A percentile compares a stretch with the other conserved stretches of the same genome.
Conservation (phyloP, 1,140 invertebrate species). For the Microplitis demolitor region DNA sequence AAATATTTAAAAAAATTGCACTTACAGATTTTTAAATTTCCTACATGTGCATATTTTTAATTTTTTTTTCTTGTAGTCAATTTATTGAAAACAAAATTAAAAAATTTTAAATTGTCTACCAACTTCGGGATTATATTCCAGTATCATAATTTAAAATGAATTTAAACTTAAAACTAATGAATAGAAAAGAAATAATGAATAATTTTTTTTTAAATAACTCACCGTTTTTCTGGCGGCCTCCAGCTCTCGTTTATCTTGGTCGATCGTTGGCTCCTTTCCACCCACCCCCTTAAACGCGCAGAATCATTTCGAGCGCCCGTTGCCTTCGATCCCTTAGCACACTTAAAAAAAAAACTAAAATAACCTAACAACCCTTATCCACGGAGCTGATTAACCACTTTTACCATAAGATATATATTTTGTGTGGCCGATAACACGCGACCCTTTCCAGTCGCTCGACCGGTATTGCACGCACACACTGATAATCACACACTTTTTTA, state of each 20-base stretch:
- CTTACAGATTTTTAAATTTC: too few relatives aligned
- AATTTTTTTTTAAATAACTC: slow-evolving; percentile 1
- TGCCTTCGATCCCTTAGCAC: slow-evolving; percentile 33
- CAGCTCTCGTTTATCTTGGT: slow-evolving; percentile 11
- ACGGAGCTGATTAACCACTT: slow-evolving; percentile 31
- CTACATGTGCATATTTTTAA: too few relatives aligned
- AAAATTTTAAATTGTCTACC: too few relatives aligned
- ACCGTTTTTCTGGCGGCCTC: slow-evolving; percentile 16
- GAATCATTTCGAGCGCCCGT: slow-evolving; percentile 36
- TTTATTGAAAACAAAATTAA: too few relatives aligned
- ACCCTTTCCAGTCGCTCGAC: slow-evolving; percentile 23
- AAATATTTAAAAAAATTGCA: too few relatives aligned
- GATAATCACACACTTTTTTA: neutral
- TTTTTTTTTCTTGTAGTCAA: too few relatives aligned
- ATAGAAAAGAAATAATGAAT: neutral
- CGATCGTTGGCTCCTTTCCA: neutral
- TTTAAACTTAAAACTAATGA: neutral
- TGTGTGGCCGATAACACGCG: slow-evolving; percentile 28
- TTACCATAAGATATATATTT: slow-evolving; percentile 28
- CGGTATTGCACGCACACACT: slow-evolving; percentile 25
- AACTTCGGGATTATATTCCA: too few relatives aligned
- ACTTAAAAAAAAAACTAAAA: slow-evolving; percentile 24
- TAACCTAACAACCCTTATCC: slow-evolving; percentile 23
- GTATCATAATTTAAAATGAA: neutral
- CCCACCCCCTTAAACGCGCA: slow-evolving; percentile 33